Conservation (phyloP, 2,888 invertebrate genomes). For the Neoitamus cyanurus region DNA sequence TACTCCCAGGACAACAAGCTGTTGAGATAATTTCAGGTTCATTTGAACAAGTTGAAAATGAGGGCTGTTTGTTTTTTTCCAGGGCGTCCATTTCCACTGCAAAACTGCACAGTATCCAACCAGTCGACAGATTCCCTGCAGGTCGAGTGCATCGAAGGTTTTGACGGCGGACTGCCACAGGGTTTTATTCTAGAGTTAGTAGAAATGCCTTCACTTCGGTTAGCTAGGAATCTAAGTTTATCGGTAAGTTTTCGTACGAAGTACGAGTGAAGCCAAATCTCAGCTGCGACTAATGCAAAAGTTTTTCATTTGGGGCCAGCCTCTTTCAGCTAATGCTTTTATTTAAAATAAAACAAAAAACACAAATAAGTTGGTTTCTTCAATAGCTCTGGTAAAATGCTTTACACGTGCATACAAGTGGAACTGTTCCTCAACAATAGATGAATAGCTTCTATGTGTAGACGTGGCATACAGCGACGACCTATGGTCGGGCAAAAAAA, state of each 20-base stretch:
- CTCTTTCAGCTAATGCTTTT: not conserved
- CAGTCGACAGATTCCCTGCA: constrained; percentile 85
- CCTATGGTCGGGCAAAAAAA: not conserved
- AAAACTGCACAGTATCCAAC: constrained; percentile 90
- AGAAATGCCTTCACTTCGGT: constrained; percentile 74
- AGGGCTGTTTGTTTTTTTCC: constrained; percentile 55
- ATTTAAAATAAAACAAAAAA: not conserved
- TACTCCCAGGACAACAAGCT: not conserved
- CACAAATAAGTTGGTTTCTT: not conserved
- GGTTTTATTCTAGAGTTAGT: constrained; percentile 85
- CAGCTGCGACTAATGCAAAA: not conserved
- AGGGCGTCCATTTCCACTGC: constrained; percentile 89
- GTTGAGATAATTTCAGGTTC: not conserved
- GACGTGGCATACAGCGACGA: not conserved
- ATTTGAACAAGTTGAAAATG: not conserved
- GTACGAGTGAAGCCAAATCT: not conserved
- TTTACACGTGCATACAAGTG: not conserved
- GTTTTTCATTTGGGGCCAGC: not conserved
- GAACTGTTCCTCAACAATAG: not conserved
- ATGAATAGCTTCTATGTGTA: not conserved
- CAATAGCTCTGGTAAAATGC: not conserved
- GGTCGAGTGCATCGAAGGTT: constrained; percentile 88
- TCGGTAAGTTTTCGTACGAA: constrained; percentile 56
- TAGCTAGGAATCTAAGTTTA: constrained; percentile 65
- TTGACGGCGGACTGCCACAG: constrained; percentile 89